These are phyloP conservation scores for Acanthurus leucopareius DNA, from an alignment of 2,797 vertebrate species.

Conservation along the genomic window DNA sequence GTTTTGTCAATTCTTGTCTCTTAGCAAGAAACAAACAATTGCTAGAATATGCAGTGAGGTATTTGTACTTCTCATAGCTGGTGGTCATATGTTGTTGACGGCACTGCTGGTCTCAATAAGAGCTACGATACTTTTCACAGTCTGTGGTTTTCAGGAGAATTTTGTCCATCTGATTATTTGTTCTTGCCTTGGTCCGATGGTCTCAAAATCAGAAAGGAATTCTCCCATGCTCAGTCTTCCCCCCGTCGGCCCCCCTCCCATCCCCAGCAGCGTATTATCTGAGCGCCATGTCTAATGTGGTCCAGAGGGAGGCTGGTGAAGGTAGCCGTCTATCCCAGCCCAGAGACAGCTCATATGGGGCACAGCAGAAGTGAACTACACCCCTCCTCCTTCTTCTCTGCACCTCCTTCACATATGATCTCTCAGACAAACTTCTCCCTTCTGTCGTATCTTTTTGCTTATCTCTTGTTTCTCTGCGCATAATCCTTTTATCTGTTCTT, in stretches of 20 bases:
- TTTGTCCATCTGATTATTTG: constrained; percentile 42
- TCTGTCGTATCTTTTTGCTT: constrained; percentile 25
- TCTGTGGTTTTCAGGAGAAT: constrained; percentile 28
- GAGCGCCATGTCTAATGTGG: constrained; percentile 75
- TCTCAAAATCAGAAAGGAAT: constrained; percentile 38
- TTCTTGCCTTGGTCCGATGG: constrained; percentile 43
- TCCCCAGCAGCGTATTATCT: constrained; percentile 54
- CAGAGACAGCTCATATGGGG: constrained; percentile 55
- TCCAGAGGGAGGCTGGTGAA: constrained; percentile 70
- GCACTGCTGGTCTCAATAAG: not conserved
- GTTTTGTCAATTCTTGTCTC: constrained; percentile 1
- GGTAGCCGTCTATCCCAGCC: constrained; percentile 55
- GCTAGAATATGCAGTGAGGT: not conserved
- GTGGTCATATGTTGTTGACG: not conserved
- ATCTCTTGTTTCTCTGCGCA: constrained; percentile 30
- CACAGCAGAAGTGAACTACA: constrained; percentile 42
- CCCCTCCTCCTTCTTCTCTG: not conserved
- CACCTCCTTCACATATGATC: constrained; percentile 33
- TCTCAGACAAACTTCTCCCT: constrained; percentile 33
- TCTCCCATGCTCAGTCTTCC: constrained; percentile 24
- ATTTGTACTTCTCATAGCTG: not conserved
- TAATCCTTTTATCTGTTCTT: constrained; percentile 43
- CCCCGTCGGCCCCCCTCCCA: constrained; percentile 18
- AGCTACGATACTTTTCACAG: constrained; percentile 7
- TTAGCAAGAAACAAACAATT: not conserved